Evolutionary conservation across 2,888 invertebrate genomes (phyloP), one percentile per base, ranked within the genome.

Genomic region (Apodemia mormo): DNA sequence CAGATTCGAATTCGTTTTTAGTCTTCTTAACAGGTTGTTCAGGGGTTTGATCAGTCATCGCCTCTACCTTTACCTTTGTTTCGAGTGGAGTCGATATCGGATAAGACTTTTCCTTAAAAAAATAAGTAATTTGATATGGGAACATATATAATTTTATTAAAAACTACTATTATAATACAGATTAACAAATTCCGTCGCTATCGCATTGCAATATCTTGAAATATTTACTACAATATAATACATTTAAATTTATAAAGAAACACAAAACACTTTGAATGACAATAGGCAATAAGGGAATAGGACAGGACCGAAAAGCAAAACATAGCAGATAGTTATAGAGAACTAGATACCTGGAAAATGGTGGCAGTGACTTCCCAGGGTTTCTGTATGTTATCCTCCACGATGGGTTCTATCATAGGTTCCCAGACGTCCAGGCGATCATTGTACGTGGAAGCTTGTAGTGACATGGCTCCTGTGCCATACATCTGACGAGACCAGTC

Each of bases 351-450:
- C 86, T 94, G 94, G 74, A 94, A 95, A 54, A 96, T 85, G 79
- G 95, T 96, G 68, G 96, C 91, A 30, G 94, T 90, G 22, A 96
- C 85, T 80, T 96, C 96, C 96, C 96, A 97, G 0, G 96, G 96
- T 70, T 95, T 92, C 81, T 95, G 96, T 1, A 94, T 85, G 74
- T 95, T 95, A 82, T 96, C 96, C 61, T 95, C 93, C 0, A 95
- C 94, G 0, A 96, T 94, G 0, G 97, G 96, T 78, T 97, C 97
- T 1, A 97, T 85, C 1, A 98, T 85, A 0, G 98, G 98, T 81
- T 98, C 98, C 98, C 98, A 98, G 9, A 94, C 94, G 67, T 94
- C 94, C 67, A 95, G 87, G 65, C 94, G 93, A 77, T 96, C 95
- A 84, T 97, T 96, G 85, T 95, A 96, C 81, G 95, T 96, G 74